Evolutionary conservation across 1,140 invertebrate genomes (phyloP), one percentile per base, ranked within the genome.

Genomic region (Lordiphosa stackelbergi): DNA sequence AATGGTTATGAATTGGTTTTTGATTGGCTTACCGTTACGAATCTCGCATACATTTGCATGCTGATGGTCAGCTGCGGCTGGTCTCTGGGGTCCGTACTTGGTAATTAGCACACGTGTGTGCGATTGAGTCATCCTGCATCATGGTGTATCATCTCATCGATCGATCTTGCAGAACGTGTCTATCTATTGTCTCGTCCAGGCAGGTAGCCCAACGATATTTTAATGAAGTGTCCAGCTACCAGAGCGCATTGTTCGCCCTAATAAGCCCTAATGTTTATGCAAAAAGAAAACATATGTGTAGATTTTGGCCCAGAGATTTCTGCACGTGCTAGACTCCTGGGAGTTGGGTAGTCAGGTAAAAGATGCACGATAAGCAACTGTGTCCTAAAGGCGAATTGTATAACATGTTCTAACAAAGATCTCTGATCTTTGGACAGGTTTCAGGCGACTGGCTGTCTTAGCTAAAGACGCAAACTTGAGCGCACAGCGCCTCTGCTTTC

Each of bases 1-100:
- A 85, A 85, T 85, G 83, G 69, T 85, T 85, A 85, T 85, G 81
- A 85, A 85, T 85, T 85, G 81, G 63, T 81, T 85, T 85, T 85
- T 85, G 81, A 85, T 85, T 85, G 81, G 43, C 54, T 75, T 81
- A 69, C 45, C 35, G 36, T 55, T 40, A 41, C n/a, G 28, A 48
- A 35, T 36, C 42, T 36, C 42, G 49, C 49, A 70, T 69, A 40
- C 12, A 51, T 56, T 69, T 69, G 52, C 57, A 55, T 69, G 22
- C 31, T 60, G 58, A 47, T 51, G 51, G 10, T n/a, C 37, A 42
- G 46, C 52, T 7, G 13, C 19, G 46, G 7, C n/a, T 55, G 51
- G 45, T 61, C 59, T 43, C 19, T 19, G 19, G 31, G n/a, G 19
- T 35, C 55, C 69, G 66, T 46, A 46, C 54, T 38, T 68, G 57